Evolutionary conservation across 1,140 invertebrate species (phyloP).

Genomic region (Polyergus mexicanus): DNA sequence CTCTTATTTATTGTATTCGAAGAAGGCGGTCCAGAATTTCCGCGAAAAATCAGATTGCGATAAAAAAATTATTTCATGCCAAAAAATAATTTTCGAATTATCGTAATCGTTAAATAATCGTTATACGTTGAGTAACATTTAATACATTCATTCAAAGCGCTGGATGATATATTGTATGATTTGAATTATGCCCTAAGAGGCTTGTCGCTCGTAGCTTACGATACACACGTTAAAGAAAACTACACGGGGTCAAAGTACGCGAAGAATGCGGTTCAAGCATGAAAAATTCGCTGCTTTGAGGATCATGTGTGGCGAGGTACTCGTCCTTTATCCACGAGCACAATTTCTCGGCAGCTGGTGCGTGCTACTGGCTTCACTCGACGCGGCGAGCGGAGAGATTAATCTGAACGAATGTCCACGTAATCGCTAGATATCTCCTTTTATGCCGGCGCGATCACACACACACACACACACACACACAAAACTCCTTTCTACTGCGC

Average conservation of each 20-base stretch:
- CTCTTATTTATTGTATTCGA: background rate
- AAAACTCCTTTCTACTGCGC: constrained; percentile 47
- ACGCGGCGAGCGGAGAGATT: constrained; percentile 7
- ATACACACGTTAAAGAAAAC: constrained; percentile 23
- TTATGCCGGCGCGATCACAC: constrained; percentile 47
- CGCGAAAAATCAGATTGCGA: constrained; percentile 1
- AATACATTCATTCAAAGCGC: background rate
- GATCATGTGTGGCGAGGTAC: background rate
- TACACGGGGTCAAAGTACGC: constrained; percentile 29
- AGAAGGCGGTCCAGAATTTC: background rate
- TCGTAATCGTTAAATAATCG: background rate
- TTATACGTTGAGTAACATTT: background rate
- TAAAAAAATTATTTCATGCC: background rate
- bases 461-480: background rate
- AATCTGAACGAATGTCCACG: constrained; percentile 54
- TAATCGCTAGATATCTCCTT: constrained; percentile 50
- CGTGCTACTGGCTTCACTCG: background rate
- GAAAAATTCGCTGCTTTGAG: constrained; percentile 24
- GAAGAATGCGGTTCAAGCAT: background rate
- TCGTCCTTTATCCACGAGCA: constrained; percentile 5
- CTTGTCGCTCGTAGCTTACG: background rate
- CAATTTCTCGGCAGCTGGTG: constrained; percentile 24
- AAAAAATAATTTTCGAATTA: background rate
- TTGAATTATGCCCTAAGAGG: constrained; percentile 1
- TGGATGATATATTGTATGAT: background rate